Evolutionary conservation across 1,140 invertebrate genomes (phyloP).

Genomic region (Oncopodura yosiiana): DNA sequence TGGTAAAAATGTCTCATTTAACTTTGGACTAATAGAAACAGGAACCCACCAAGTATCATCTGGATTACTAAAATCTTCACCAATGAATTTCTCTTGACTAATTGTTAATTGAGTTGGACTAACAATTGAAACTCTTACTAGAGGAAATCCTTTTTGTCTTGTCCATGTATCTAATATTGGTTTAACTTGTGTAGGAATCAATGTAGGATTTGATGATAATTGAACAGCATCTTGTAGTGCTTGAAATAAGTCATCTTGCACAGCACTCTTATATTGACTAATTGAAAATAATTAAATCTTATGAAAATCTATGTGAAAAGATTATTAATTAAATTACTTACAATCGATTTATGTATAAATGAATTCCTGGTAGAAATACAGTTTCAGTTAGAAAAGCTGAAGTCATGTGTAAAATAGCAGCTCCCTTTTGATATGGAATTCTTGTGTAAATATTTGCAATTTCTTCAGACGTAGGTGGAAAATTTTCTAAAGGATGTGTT

Average conservation of each 20-base stretch:
- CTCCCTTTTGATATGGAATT: conserved; percentile 28
- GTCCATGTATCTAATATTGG: conserved; percentile 1
- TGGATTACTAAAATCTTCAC: neutral
- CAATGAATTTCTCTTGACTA: neutral
- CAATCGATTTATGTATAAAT: conserved; percentile 11
- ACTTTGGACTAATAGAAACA: neutral
- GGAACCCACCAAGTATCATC: conserved; percentile 6
- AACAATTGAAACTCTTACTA: neutral
- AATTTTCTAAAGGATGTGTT: conserved; percentile 21
- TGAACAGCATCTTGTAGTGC: neutral
- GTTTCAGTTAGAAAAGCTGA: conserved; percentile 8
- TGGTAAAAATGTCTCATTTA: neutral
- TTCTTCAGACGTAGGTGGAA: conserved; percentile 8
- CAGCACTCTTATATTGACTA: neutral
- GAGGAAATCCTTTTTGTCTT: neutral
- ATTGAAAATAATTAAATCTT: neutral
- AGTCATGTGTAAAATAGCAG: conserved; percentile 24
- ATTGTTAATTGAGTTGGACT: neutral
- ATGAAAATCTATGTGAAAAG: neutral
- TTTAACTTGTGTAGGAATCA: neutral
- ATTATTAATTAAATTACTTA: conserved; percentile 3
- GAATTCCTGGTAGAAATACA: conserved; percentile 10
- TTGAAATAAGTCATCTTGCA: conserved; percentile 7
- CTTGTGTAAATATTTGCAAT: conserved; percentile 15
- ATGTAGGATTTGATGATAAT: neutral